Base-by-base conservation (phyloP, 1,140 invertebrate species). In the Drosophila varians region DNA sequence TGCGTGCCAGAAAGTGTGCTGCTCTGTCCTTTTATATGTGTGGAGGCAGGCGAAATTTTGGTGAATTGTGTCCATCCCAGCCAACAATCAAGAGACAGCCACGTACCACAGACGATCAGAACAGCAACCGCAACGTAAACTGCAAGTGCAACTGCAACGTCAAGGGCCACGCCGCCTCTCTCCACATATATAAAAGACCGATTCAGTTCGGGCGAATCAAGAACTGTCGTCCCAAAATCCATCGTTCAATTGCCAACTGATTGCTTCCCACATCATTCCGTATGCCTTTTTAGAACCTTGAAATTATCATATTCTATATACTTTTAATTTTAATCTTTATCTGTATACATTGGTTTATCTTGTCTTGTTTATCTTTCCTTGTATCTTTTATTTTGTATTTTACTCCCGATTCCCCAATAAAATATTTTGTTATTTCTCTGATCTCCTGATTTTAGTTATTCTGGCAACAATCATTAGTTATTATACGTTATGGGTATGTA, bases 261-360 rank as follows among this genome's bases (percentile, higher is more conserved):
- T 91, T 91, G 90, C 90, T 90, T 91, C 87, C 90, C 90, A 91
- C 90, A 91, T 90, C 90, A 91, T 91, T 91, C 90, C 90, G 89
- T 86, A 86, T 90, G 76, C 82, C 74, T 74, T 89, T 89, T 90
- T 90, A 90, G 79, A 90, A 90, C 88, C 83, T 90, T 90, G 77
- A 87, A 90, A 88, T 75, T 90, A 58, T 60, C 68, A 77, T 72
- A 77, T 66, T 61, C 52, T 57, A 51, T 71, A 62, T 60, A 60
- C 55, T 34, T 61, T 51, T 60, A 28, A 46, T 56, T 71, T 74
- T 21, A 18, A 8, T 61, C 56, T 70, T 62, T 38, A n/a, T 47
- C 9, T 45, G 48, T 2, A 58, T 69, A 52, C 1, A 66, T 69
- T 62, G 70, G 36, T 69, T 43, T 40, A 45, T 56, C 16, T 43